Conservation (phyloP, 2,113 vertebrate genomes). For the Carlito syrichta region DNA sequence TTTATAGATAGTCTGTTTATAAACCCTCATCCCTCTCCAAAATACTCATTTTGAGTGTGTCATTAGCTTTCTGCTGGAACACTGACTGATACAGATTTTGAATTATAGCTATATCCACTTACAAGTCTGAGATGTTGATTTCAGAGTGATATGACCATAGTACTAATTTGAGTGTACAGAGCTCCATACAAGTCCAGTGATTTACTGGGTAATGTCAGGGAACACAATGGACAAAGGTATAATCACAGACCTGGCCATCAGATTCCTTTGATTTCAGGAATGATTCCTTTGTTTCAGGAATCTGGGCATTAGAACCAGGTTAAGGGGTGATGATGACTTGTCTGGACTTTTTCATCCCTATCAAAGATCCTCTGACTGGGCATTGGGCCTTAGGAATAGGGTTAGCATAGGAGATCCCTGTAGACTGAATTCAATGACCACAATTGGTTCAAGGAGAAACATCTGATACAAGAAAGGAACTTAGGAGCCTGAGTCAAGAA, state of each 20-base stretch:
- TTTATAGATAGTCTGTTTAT: background rate
- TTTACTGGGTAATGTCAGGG: background rate
- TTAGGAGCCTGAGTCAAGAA: background rate
- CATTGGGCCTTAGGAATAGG: background rate
- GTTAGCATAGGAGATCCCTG: background rate
- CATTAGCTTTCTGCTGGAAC: background rate
- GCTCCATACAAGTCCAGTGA: background rate
- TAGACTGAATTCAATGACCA: background rate
- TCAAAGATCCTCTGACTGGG: background rate
- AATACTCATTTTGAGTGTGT: background rate
- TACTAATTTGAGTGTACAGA: constrained; percentile 21
- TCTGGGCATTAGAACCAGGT: background rate
- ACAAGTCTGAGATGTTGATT: background rate
- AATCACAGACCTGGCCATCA: background rate
- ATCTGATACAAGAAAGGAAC: background rate
- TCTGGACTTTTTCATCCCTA: background rate
- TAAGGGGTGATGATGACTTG: background rate
- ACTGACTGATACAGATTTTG: background rate
- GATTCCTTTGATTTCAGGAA: background rate
- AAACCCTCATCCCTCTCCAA: background rate
- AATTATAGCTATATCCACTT: background rate
- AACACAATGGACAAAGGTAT: background rate
- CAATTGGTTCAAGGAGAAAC: background rate
- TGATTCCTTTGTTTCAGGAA: constrained; percentile 23
- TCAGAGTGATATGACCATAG: background rate